Evolutionary conservation across 2,888 invertebrate species (phyloP).

Genomic region (Heteromurus nitidus): DNA sequence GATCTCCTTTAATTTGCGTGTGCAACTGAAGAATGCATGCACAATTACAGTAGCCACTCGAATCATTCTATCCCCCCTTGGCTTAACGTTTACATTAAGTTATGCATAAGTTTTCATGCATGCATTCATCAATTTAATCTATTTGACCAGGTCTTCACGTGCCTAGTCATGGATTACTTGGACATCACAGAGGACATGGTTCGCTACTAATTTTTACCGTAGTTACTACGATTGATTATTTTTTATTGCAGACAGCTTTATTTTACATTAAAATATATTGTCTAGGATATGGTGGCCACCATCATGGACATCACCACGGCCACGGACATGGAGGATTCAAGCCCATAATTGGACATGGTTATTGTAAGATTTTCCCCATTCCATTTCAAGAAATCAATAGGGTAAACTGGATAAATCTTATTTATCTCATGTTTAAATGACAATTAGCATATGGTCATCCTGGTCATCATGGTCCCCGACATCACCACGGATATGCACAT

Average conservation of each 20-base stretch:
- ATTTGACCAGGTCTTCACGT: slow-evolving; percentile 44
- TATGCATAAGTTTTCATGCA: not conserved
- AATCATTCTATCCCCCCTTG: not conserved
- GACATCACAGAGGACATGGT: slow-evolving; percentile 36
- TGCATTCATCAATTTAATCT: not conserved
- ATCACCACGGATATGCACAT: slow-evolving; percentile 13
- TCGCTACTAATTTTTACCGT: no score
- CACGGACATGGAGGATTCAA: slow-evolving; percentile 54
- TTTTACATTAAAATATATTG: not conserved
- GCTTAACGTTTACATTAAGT: not conserved
- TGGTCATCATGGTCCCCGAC: slow-evolving; percentile 10
- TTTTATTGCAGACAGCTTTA: not conserved
- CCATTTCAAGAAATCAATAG: no score
- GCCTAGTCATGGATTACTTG: slow-evolving; percentile 53
- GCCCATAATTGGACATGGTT: slow-evolving; percentile 38
- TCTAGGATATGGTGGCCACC: slow-evolving; percentile 20
- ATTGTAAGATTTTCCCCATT: no score
- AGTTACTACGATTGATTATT: no score
- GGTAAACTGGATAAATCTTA: not conserved
- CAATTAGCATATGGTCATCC: slow-evolving; percentile 11
- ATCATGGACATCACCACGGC: slow-evolving; percentile 23
- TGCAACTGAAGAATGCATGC: no score
- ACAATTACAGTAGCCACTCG: no score
- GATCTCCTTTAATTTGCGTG: no score
- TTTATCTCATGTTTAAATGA: no score